phyloP scores from a whole-genome alignment of 2,113 vertebrate genomes.

The Meleagris gallopavo region DNA sequence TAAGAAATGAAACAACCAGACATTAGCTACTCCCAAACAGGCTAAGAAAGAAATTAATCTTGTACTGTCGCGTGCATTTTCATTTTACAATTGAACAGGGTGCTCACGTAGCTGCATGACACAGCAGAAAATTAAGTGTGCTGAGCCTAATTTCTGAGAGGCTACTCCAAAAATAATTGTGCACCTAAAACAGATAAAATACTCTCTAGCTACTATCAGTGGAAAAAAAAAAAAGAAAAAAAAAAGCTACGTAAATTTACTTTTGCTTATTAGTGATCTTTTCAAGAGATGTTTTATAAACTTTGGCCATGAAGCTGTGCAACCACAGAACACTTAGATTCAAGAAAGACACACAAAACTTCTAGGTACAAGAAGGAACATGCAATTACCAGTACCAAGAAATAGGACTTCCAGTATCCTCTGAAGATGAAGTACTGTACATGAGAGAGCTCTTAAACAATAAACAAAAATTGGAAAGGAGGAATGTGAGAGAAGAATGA shows the following conservation, averaged over 20 bases:
- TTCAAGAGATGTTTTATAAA: neutral
- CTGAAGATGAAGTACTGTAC: conserved; percentile 8
- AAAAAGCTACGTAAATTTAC: neutral
- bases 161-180: neutral
- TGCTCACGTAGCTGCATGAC: neutral
- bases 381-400: conserved; percentile 7
- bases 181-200: neutral
- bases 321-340: neutral
- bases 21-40: conserved; percentile 12
- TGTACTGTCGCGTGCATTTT: neutral
- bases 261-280: neutral
- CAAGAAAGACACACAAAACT: neutral
- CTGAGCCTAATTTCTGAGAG: neutral
- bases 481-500: conserved; percentile 12
- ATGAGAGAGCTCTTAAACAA: conserved; percentile 23
- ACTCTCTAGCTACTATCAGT: neutral
- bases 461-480: conserved; percentile 18
- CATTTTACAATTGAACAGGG: neutral
- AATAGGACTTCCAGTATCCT: conserved; percentile 15
- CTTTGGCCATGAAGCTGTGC: neutral
- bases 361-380: neutral
- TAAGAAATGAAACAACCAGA: conserved; percentile 53
- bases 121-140: neutral
- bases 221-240: neutral
- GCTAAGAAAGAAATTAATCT: neutral